Base-by-base conservation (phyloP, 2,797 vertebrate species). In the Neopelma chrysocephalum region DNA sequence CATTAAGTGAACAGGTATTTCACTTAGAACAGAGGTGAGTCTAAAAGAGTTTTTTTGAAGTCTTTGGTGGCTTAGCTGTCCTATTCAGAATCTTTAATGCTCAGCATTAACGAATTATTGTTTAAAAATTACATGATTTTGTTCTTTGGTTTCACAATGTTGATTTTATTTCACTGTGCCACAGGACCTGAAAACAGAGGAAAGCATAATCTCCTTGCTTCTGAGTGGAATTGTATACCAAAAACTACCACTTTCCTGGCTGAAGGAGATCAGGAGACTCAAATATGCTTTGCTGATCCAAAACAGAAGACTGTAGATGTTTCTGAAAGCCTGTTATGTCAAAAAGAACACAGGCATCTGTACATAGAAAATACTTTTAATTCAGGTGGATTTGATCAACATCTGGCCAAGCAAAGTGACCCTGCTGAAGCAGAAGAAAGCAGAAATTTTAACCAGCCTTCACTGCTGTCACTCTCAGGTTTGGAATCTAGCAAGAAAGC, bases 221-320 rank as follows among this genome's bases (percentile, higher is more conserved):
- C 99, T 50, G 99, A 99, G 85, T 99, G 99, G 97, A 99, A 97
- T 2, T 98, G 97, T 90, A 90, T 98, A 96, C 97, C 99, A 61
- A 99, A 99, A 97, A 98, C 98, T 93, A 98, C 98, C n/a, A 98
- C 99, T 20, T 99, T 98, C 84, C 98, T 98, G 92, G 97, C 97
- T 3, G 98, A 98, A 88, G 98, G 98, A 70, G 99, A 99, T 80
- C 98, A 98, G 92, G 98, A 98, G 93, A 96, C 97, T 86, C 98
- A 98, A 95, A 98, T 98, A 85, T 98, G 97, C 92, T 98, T 98
- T 92, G 98, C 97, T 94, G 98, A 99, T 66, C 97, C 98, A 68
- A 98, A 98, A n/a, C 98, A 99, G 82, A 98, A 98, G 94, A 97
- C 98, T 51, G 89, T 97, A 48, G 98, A 99, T 89, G 98, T 98